Percentiles rank a stretch among this genome's conserved stretches.
phyloP scores from a whole-genome alignment of 2,888 invertebrate species.

The Acronicta alni region DNA sequence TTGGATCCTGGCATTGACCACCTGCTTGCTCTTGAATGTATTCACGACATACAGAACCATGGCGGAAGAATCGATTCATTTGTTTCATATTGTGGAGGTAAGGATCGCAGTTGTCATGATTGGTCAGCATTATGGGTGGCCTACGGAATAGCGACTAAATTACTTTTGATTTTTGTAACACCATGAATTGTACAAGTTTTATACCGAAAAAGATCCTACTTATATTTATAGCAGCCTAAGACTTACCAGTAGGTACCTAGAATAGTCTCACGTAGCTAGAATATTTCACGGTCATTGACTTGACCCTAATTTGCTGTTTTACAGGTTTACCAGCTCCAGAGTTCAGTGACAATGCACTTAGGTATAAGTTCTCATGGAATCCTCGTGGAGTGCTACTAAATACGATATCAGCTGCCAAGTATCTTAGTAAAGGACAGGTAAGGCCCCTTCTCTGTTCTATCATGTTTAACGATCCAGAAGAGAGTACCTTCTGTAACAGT shows the following conservation, averaged over 20 bases:
- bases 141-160: too few relatives aligned
- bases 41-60: conserved; percentile 96
- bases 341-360: conserved; percentile 95
- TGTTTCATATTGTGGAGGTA: conserved; percentile 97
- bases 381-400: conserved; percentile 97
- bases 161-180: not conserved
- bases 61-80: conserved; percentile 98
- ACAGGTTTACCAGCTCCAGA: conserved; percentile 98
- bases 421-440: conserved; percentile 94
- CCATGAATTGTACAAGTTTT: not conserved
- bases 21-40: conserved; percentile 98
- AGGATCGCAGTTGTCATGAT: conserved; percentile 2
- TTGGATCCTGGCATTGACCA: conserved; percentile 99
- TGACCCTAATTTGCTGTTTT: too few relatives aligned
- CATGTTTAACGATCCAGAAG: too few relatives aligned
- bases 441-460: not conserved
- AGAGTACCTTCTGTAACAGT: not conserved
- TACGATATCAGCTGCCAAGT: conserved; percentile 96
- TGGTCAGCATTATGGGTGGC: too few relatives aligned
- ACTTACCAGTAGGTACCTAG: too few relatives aligned
- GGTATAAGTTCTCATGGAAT: conserved; percentile 99
- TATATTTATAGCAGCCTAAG: not conserved
- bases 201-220: not conserved
- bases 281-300: too few relatives aligned
- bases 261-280: too few relatives aligned